A percentile compares a stretch with the other conserved stretches of the same genome.
Evolutionary conservation across 2,113 vertebrate species (phyloP).

Genomic region (Paramormyrops kingsleyae): DNA sequence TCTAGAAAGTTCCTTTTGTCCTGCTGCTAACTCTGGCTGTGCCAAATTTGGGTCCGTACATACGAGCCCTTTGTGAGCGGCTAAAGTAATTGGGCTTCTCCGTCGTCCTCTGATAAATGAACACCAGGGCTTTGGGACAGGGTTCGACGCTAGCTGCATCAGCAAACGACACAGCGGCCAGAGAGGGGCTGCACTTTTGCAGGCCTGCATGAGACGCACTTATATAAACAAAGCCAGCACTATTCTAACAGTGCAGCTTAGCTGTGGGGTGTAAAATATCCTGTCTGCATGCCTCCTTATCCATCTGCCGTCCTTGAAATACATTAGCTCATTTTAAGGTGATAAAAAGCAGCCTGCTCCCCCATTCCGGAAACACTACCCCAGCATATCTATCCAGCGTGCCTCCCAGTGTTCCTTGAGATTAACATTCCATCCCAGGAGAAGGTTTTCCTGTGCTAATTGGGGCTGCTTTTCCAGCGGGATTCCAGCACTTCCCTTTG

Average conservation of each 20-base stretch:
- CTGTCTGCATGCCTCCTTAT: background rate
- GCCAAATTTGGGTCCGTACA: background rate
- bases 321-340: conserved; percentile 12
- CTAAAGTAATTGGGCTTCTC: background rate
- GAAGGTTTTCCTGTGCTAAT: conserved; percentile 40
- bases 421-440: conserved; percentile 36
- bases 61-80: background rate
- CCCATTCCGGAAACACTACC: background rate
- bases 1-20: background rate
- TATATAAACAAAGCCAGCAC: background rate
- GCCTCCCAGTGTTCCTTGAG: background rate
- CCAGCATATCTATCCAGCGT: background rate
- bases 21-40: background rate
- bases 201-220: background rate
- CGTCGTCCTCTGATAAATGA: background rate
- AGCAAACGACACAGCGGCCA: background rate
- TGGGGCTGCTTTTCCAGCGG: conserved; percentile 27
- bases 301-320: background rate
- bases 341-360: background rate
- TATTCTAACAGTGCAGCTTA: background rate
- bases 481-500: conserved; percentile 8
- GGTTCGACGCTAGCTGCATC: background rate
- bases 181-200: background rate
- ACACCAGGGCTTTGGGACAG: background rate
- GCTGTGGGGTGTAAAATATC: background rate